These are phyloP conservation scores for Aphidius gifuensis DNA, from an alignment of 1,140 invertebrate genomes.

Conservation along the genomic window DNA sequence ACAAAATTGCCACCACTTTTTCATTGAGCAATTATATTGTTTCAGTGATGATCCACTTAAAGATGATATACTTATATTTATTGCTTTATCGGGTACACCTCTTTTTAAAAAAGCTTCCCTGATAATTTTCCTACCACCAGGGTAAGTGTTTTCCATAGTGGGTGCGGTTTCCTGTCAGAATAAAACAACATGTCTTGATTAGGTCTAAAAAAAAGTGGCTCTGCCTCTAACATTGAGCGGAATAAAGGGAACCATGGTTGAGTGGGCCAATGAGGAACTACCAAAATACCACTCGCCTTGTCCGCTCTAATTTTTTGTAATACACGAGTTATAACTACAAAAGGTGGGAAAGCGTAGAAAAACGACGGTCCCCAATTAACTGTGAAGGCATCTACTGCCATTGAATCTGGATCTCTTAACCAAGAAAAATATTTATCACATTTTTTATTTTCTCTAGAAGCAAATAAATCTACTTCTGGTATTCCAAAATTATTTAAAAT, in stretches of 20 bases:
- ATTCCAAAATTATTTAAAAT: conserved; percentile 27
- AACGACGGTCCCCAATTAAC: conserved; percentile 27
- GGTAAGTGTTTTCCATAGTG: conserved; percentile 4
- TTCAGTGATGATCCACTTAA: conserved; percentile 7
- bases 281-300: too few species aligned
- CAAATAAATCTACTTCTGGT: conserved; percentile 33
- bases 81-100: not conserved
- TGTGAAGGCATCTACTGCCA: conserved; percentile 35
- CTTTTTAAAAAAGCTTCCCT: conserved; percentile 3
- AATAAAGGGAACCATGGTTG: not conserved
- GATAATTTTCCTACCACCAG: conserved; percentile 11
- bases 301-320: conserved; percentile 2
- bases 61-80: conserved; percentile 1
- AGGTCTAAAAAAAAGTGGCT: not conserved
- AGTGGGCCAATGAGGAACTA: conserved; percentile 2
- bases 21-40: too few species aligned
- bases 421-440: conserved; percentile 32
- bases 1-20: too few species aligned
- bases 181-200: not conserved
- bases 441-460: conserved; percentile 31
- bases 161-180: too few species aligned
- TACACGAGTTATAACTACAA: not conserved
- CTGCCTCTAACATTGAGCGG: not conserved
- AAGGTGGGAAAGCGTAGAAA: conserved; percentile 28
- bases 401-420: conserved; percentile 29